Conservation (phyloP, 2,888 invertebrate genomes). For the Morinoia aosen region DNA sequence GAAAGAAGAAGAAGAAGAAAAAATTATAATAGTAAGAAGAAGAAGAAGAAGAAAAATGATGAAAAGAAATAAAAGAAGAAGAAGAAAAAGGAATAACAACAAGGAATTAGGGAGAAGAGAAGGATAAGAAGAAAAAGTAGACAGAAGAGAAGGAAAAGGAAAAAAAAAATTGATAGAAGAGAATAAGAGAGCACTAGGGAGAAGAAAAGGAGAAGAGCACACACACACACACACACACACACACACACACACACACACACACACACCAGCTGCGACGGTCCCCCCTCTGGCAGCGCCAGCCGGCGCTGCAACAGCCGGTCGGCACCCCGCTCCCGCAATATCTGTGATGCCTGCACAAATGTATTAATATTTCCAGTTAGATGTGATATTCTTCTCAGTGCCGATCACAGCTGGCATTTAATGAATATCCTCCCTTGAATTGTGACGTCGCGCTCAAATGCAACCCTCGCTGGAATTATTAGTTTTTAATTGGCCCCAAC, state of each 20-base stretch:
- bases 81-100: background rate
- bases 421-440: background rate
- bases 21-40: background rate
- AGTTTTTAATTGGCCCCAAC: no score
- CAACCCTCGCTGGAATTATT: background rate
- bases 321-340: background rate
- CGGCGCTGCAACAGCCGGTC: slow-evolving; percentile 13
- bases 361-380: slow-evolving; percentile 2
- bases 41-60: background rate
- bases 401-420: background rate
- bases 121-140: background rate
- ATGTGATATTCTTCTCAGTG: background rate
- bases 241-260: background rate
- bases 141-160: background rate
- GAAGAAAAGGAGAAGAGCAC: no score
- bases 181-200: no score
- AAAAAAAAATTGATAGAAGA: background rate
- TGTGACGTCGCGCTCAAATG: background rate
- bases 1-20: background rate
- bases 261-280: background rate
- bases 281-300: background rate
- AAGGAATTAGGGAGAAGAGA: background rate
- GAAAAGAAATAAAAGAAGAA: background rate
- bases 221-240: background rate
- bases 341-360: background rate